Conservation (phyloP, 1,140 invertebrate species). For the Hycleus cichorii region DNA sequence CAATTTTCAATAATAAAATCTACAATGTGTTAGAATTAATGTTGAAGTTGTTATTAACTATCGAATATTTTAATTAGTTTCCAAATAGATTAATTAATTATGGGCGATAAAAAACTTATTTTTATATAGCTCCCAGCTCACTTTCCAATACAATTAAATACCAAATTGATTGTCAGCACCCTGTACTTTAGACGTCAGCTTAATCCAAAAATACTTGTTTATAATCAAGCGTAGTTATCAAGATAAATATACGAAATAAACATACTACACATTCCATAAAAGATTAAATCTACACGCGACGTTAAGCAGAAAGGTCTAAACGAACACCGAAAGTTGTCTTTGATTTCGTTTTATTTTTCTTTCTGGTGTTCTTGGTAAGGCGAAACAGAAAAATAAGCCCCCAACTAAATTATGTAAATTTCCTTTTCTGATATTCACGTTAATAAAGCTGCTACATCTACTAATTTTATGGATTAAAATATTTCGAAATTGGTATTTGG, state of each 20-base stretch:
- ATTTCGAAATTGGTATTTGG: too few relatives aligned
- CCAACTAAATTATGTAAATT: conserved; percentile 10
- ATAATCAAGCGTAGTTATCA: conserved; percentile 16
- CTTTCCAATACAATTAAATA: conserved; percentile 6
- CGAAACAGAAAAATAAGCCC: neutral
- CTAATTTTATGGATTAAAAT: too few relatives aligned
- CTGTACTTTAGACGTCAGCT: conserved; percentile 16
- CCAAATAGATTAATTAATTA: too few relatives aligned
- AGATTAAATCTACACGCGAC: conserved; percentile 22
- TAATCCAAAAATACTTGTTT: conserved; percentile 17
- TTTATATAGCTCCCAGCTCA: neutral
- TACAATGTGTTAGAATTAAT: too few relatives aligned
- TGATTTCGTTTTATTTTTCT: too few relatives aligned
- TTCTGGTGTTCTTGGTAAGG: too few relatives aligned
- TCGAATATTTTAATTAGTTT: too few relatives aligned
- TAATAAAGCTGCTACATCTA: too few relatives aligned
- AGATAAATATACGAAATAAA: conserved; percentile 21
- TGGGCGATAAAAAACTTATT: neutral
- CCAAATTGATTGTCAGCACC: conserved; percentile 16
- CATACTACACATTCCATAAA: conserved; percentile 18
- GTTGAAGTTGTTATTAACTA: too few relatives aligned
- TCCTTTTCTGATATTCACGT: neutral
- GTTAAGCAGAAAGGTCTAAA: conserved; percentile 1
- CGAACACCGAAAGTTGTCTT: conserved; percentile 16
- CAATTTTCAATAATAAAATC: too few relatives aligned